These are phyloP conservation scores for Heliornis fulica DNA, from an alignment of 2,113 vertebrate genomes.

Conservation along the genomic window DNA sequence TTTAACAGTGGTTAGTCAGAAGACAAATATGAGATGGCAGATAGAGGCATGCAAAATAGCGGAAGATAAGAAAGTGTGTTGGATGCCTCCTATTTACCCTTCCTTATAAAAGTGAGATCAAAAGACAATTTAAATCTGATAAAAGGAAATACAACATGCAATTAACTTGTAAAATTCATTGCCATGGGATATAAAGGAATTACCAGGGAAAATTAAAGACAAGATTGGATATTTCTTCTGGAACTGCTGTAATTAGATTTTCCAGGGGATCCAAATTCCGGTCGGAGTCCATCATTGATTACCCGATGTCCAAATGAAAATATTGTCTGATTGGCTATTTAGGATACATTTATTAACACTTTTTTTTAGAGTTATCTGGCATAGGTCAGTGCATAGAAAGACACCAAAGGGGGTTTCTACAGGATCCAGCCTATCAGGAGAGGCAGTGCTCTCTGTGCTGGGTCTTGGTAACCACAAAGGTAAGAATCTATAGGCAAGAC, in stretches of 20 bases:
- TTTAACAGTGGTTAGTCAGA: conserved; percentile 18
- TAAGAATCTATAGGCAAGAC: not conserved
- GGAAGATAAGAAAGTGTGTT: not conserved
- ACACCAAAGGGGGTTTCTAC: not conserved
- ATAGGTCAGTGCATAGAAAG: not conserved
- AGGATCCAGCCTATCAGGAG: not conserved
- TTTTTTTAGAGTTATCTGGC: not conserved
- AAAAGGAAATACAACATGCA: not conserved
- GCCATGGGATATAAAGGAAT: not conserved
- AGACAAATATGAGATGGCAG: conserved; percentile 19
- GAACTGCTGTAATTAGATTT: not conserved
- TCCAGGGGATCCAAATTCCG: not conserved
- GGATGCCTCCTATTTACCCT: conserved; percentile 21
- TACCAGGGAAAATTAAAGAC: not conserved
- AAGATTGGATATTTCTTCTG: not conserved
- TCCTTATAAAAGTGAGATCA: conserved; percentile 23
- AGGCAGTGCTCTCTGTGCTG: not conserved
- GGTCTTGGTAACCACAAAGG: not conserved
- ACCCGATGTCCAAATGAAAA: not conserved
- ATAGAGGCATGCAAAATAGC: not conserved
- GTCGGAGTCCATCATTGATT: not conserved
- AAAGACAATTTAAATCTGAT: conserved; percentile 21
- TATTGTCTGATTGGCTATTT: not conserved
- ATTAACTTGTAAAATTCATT: not conserved
- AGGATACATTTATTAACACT: not conserved